Evolutionary conservation across 1,140 invertebrate species (phyloP), one percentile per base, ranked within the genome.

Genomic region (Heliconius eleuchia): DNA sequence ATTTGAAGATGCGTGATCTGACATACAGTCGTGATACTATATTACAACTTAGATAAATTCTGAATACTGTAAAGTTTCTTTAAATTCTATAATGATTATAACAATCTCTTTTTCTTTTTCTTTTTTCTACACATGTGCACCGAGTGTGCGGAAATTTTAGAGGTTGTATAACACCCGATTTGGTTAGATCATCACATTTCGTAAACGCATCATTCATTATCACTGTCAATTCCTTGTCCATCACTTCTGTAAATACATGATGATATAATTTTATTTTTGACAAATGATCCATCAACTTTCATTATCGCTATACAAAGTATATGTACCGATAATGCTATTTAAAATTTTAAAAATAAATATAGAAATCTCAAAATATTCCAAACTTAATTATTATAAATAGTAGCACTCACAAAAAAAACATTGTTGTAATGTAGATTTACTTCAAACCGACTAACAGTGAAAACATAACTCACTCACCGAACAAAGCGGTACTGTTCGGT

Each of bases 131-230:
- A 66, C 23, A 66, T 66, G n/a, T 66, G 0, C 30, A 30, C 30
- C 2, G 30, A 30, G 30, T 30, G 11, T 66, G 60, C 23, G 30
- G 23, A 66, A 30, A 66, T 66, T 11, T 30, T 13, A 30, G 9
- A 1, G 60, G 27, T 66, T 66, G n/a, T 66, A 30, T 66, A 66
- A 66, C 60, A 30, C 4, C n/a, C 27, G 13, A 30, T 66, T 80
- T 71, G 70, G 80, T 91, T 87, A 86, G 82, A 88, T 87, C 85
- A 85, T 80, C 73, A 74, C 82, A 87, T 87, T 89, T 87, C 84
- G 85, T 78, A 78, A 74, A 82, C 81, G 78, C 73, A 78, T 79
- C 81, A 52, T 84, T 77, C 80, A 85, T 83, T 82, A 83, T 83
- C 74, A 84, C 81, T 85, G 84, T 86, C 83, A 86, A 84, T 86